Percentiles rank a stretch among this genome's conserved stretches.
Conservation (phyloP, 2,797 vertebrate genomes). For the Crypturellus tataupa region DNA sequence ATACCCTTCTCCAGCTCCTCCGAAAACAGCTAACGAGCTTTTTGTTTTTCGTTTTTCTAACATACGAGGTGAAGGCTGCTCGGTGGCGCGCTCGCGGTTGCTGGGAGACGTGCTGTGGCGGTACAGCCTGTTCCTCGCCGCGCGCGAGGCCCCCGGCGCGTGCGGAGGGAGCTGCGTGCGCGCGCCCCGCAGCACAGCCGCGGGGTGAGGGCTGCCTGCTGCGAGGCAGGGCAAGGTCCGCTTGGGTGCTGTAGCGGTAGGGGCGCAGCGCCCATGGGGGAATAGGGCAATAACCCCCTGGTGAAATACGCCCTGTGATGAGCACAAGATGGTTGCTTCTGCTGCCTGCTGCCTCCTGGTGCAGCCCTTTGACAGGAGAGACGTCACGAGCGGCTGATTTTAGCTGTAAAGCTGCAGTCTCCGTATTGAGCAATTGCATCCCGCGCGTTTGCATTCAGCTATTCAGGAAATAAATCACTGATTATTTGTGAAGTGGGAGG, state of each 20-base stretch:
- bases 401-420: background rate
- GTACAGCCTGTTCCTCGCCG: slow-evolving; percentile 54
- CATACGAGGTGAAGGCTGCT: slow-evolving; percentile 27
- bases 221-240: background rate
- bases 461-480: slow-evolving; percentile 60
- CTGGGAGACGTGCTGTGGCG: slow-evolving; percentile 4
- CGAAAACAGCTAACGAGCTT: slow-evolving; percentile 4
- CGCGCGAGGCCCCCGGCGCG: background rate
- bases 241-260: accelerated
- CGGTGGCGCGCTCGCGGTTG: background rate
- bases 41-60: background rate
- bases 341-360: background rate
- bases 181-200: accelerated
- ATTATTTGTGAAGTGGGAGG: slow-evolving; percentile 64
- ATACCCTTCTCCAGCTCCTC: background rate
- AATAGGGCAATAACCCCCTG: no score
- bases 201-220: background rate
- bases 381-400: background rate
- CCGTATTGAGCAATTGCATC: background rate
- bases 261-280: background rate
- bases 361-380: background rate
- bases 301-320: accelerated
- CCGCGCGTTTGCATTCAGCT: slow-evolving; percentile 3
- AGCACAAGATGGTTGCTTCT: background rate
- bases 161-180: background rate